Base-by-base conservation (phyloP, 2,888 invertebrate genomes). In the Heliconius charithonia region DNA sequence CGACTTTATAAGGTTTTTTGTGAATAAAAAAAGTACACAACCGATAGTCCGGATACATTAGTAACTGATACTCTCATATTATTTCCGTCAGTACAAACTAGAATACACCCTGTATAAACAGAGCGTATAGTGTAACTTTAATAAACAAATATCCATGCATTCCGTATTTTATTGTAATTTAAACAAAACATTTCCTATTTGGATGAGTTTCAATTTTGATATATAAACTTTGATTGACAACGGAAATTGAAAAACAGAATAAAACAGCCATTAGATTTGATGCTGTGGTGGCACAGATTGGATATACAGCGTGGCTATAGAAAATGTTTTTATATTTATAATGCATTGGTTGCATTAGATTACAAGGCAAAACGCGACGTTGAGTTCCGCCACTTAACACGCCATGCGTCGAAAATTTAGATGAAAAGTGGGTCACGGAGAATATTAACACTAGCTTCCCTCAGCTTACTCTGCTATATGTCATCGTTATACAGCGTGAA, bases 11-110 rank as follows among this genome's bases (percentile, higher is more conserved):
- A 37, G 6, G 32, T 13, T 56, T 72, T 72, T 71, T 22, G 22
- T 56, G 7, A 41, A 13, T 32, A 66, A 66, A 51, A 29, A 75
- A 67, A 67, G 67, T n/a, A 32, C 27, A 22, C 59, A 12, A 4
- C n/a, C 63, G 4, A 75, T 66, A n/a, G 19, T 7, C 66, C 66
- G 56, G 29, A 51, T 29, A 45, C 67, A 75, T 75, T 75, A 75
- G 75, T 19, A 75, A 75, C 29, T 32, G 75, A 75, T 75, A 75
- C 67, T 75, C 41, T 32, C 2, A 56, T 32, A 72, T 72, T 72
- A n/a, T 59, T 72, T 72, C 59, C 25, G 32, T 59, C 16, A n/a
- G 27, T 56, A 22, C 56, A 71, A 71, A 71, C 72, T 59, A 72
- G 45, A 69, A 45, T 37, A 72, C 59, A 37, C 19, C 72, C 72